Base-by-base conservation (phyloP, 2,797 vertebrate genomes). In the Vespertilio murinus region DNA sequence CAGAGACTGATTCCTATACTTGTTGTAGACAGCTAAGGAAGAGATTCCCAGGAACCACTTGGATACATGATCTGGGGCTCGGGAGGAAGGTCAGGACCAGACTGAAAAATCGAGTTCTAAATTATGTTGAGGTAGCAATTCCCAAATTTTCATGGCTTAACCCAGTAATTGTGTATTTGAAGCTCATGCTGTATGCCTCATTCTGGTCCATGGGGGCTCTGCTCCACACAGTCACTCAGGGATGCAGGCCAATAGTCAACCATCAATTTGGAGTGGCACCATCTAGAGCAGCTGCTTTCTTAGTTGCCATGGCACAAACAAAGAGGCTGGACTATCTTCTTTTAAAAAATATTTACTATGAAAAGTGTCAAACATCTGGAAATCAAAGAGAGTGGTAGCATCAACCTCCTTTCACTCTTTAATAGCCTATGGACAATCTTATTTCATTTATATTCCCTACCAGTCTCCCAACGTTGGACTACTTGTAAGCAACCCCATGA, bases 1-100 rank as follows among this genome's bases (percentile, higher is more conserved):
- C 90, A 0, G 97, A 94, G 95, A 96, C 97, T 96, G 97, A 97
- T 97, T 97, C 97, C 97, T 96, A 98, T 95, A 97, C 96, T 97
- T 97, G 97, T 97, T 97, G 42, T 3, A 42, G 67, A 35, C 2
- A 25, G 40, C 38, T 8, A 25, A 10, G 25, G 35, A 45, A 79
- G 65, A n/a, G 59, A 49, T 18, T 28, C 22, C 88, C 38, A 17
- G 47, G 28, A 38, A n/a, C 25, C 1, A 33, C 61, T 20, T 3
- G 12, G 49, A 59, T 8, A 56, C 45, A 5, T 14, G 23, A 64
- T 47, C 42, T 70, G 16, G 14, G 42, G 65, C 42, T 77, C 11
- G 6, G 42, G 65, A 70, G 47, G 18, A 64, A 65, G 64, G 20
- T 45, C 42, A 47, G 33, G 61, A 33, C 23, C 14, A 2, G 77